These are phyloP conservation scores for Tuta absoluta DNA, from an alignment of 2,888 invertebrate genomes.

Conservation along the genomic window DNA sequence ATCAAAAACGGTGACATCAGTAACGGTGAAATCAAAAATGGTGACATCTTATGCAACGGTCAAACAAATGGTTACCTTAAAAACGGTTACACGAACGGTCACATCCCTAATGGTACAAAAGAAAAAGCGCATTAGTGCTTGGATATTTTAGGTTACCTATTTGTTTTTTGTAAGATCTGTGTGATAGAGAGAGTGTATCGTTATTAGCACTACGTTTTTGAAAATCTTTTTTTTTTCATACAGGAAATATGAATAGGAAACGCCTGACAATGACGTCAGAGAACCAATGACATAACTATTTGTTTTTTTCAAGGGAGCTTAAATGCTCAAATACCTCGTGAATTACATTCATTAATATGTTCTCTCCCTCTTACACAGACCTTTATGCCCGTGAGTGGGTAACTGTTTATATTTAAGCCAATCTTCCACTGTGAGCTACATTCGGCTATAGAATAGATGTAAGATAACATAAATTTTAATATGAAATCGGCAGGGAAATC, in stretches of 20 bases:
- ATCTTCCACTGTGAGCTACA: conserved; percentile 51
- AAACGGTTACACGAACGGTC: conserved; percentile 45
- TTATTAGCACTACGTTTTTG: too few species aligned
- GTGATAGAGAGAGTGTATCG: conserved; percentile 19
- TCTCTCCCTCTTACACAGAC: conserved; percentile 16
- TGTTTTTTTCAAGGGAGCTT: too few species aligned
- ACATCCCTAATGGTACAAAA: conserved; percentile 50
- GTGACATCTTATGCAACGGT: conserved; percentile 33
- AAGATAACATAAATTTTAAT: conserved; percentile 36
- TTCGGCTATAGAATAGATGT: conserved; percentile 30
- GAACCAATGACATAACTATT: too few species aligned
- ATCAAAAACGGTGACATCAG: conserved; percentile 27
- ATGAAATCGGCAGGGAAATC: conserved; percentile 17
- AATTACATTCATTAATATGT: background rate
- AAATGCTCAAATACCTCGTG: background rate
- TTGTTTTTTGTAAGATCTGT: conserved; percentile 29
- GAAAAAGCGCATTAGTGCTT: conserved; percentile 65
- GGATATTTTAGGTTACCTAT: conserved; percentile 31
- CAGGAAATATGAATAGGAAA: too few species aligned
- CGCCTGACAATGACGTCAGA: too few species aligned
- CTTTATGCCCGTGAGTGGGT: conserved; percentile 21
- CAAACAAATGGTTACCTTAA: conserved; percentile 39
- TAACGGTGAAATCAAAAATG: conserved; percentile 41
- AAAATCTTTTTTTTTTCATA: too few species aligned
- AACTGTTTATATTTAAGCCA: conserved; percentile 22